Base-by-base conservation (phyloP, 2,113 vertebrate species). In the Podilymbus podiceps region DNA sequence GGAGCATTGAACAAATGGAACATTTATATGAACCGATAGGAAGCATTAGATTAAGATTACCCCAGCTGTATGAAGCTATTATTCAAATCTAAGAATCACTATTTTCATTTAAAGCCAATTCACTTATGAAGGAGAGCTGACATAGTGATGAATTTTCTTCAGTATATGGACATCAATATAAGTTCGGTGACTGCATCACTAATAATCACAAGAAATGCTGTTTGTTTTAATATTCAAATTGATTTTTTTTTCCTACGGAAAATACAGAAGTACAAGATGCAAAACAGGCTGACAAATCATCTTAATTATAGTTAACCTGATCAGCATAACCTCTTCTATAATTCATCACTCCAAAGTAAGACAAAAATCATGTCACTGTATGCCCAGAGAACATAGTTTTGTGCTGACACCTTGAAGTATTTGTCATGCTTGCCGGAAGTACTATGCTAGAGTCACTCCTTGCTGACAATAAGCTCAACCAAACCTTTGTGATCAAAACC, bases 191-290 rank as follows among this genome's bases (percentile, higher is more conserved):
- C 62, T 66, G 8, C 4, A 5, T 31, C 47, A 50, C 27, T 9
- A 50, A 74, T 58, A 78, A 87, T 38, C 25, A 44, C 11, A 71
- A 67, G 7, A 89, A 81, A 28, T 38, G 1, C 1, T 77, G 2
- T 19, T 80, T 66, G 28, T 11, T 91, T 63, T 56, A 60, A 46
- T 59, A 46, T 52, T 59, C 60, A 35, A 72, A 64, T 33, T 12
- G 0, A 27, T 47, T 2, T 40, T n/a, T n/a, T 6, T 31, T 53
- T 7, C 28, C 28, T 53, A 17, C 5, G 13, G 3, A 56, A 73
- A 69, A 79, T 66, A 55, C 11, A 40, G 3, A 52, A 12, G 21
- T 77, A 40, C 4, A 67, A 67, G 80, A 35, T 2, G 35, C 5
- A 67, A 67, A 84, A 35, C 3, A 52, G 8, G 5, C 1, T 2